A percentile compares a stretch with the other conserved stretches of the same genome.
Conservation (phyloP, 2,113 vertebrate species). For the Megaceryle torquata region DNA sequence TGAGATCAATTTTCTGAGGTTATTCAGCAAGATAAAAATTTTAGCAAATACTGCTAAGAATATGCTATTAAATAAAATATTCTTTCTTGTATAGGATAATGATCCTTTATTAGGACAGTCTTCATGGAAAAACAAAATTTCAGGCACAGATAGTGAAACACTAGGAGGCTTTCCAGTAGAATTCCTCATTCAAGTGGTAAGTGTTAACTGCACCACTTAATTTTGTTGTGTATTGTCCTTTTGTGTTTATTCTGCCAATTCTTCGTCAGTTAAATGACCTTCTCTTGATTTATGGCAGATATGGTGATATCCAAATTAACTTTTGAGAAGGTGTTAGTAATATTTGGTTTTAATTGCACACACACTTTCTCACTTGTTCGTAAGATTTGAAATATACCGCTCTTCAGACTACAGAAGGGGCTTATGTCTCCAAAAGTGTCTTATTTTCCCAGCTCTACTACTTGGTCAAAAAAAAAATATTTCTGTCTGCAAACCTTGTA, state of each 20-base stretch:
- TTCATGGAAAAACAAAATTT: conserved; percentile 90
- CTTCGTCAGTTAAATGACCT: background rate
- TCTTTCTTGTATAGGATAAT: conserved; percentile 80
- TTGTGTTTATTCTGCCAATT: background rate
- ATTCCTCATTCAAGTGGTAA: conserved; percentile 98
- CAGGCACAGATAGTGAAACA: conserved; percentile 89
- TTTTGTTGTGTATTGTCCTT: background rate
- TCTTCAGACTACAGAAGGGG: background rate
- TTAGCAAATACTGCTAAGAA: background rate
- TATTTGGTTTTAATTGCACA: background rate
- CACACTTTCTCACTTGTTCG: background rate
- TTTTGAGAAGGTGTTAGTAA: background rate
- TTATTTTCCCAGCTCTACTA: background rate
- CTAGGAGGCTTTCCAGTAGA: conserved; percentile 97
- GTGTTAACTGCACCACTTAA: conserved; percentile 25
- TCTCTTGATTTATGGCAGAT: background rate
- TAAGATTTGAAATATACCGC: background rate
- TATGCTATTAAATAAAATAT: background rate
- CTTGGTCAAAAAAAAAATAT: background rate
- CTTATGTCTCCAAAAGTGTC: background rate
- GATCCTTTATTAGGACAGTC: conserved; percentile 93
- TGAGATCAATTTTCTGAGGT: background rate
- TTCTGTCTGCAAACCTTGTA: background rate
- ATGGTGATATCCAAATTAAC: background rate
- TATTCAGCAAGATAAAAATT: background rate